Conservation (phyloP, 2,888 invertebrate genomes). For the Eurytoma adleriae region DNA sequence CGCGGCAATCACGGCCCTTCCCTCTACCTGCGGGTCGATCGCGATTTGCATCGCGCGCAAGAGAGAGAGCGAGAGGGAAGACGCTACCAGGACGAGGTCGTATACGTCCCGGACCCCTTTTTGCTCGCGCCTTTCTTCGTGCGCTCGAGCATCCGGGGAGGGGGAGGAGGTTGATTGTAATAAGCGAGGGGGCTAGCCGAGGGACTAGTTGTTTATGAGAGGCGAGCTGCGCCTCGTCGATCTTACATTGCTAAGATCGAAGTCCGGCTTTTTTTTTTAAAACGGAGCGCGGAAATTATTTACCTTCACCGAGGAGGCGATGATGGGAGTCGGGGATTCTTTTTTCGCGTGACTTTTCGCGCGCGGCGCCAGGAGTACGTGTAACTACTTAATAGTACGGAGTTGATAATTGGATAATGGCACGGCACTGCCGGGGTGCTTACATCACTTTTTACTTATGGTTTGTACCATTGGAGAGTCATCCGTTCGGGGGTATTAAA, state of each 20-base stretch:
- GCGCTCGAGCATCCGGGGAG: neutral
- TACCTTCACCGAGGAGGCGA: no score
- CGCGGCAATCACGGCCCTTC: neutral
- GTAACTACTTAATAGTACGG: neutral
- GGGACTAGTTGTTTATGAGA: neutral
- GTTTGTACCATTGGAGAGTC: neutral
- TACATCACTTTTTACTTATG: conserved; percentile 22
- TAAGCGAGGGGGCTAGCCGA: neutral
- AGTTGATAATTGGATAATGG: conserved; percentile 36
- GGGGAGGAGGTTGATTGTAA: neutral
- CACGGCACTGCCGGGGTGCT: neutral
- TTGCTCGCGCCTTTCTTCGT: neutral
- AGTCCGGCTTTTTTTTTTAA: neutral
- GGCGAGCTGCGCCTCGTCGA: no score
- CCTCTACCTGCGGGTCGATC: conserved; percentile 55
- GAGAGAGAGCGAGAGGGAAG: conserved; percentile 4
- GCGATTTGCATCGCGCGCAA: conserved; percentile 55
- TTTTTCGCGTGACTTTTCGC: neutral
- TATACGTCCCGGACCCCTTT: neutral
- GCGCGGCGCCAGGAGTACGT: neutral
- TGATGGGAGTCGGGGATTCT: neutral
- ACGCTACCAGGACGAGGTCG: neutral
- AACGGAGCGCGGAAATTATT: no score
- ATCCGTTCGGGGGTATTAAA: neutral
- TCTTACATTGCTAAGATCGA: neutral